Conservation (phyloP, 2,113 vertebrate genomes). For the Jacana jacana region DNA sequence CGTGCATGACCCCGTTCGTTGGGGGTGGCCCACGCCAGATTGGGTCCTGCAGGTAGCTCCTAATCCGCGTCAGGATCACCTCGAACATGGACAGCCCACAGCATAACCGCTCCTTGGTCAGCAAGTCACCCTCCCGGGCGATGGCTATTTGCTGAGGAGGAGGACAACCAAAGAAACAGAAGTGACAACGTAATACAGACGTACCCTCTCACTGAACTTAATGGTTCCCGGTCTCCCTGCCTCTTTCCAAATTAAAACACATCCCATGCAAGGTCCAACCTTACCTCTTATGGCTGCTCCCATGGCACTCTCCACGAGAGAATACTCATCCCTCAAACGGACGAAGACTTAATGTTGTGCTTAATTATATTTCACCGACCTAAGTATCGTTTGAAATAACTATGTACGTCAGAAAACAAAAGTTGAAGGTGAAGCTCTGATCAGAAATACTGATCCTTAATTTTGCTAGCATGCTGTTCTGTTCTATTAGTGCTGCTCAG, state of each 20-base stretch:
- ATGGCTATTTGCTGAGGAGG: slow-evolving; percentile 95
- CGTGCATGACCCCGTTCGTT: slow-evolving; percentile 98
- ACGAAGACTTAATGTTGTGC: background rate
- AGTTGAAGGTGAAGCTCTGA: slow-evolving; percentile 10
- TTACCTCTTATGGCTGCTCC: slow-evolving; percentile 42
- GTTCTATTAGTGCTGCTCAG: background rate
- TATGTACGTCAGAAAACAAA: background rate
- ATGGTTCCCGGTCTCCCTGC: background rate
- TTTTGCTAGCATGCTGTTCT: background rate
- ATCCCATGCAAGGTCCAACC: background rate
- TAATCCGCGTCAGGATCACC: slow-evolving; percentile 95
- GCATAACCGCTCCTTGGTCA: slow-evolving; percentile 98
- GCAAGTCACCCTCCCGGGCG: slow-evolving; percentile 94
- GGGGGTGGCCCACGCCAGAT: slow-evolving; percentile 97
- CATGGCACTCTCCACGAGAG: background rate
- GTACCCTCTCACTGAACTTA: background rate
- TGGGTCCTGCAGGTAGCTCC: slow-evolving; percentile 94
- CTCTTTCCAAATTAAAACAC: background rate
- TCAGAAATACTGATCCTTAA: slow-evolving; percentile 33
- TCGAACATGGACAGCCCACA: slow-evolving; percentile 99
- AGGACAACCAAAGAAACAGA: slow-evolving; percentile 24
- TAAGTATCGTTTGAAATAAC: background rate
- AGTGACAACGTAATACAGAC: background rate
- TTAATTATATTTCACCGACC: background rate
- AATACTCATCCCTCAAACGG: background rate